phyloP scores from a whole-genome alignment of 2,113 vertebrate genomes.

The Formicarius rufipectus region DNA sequence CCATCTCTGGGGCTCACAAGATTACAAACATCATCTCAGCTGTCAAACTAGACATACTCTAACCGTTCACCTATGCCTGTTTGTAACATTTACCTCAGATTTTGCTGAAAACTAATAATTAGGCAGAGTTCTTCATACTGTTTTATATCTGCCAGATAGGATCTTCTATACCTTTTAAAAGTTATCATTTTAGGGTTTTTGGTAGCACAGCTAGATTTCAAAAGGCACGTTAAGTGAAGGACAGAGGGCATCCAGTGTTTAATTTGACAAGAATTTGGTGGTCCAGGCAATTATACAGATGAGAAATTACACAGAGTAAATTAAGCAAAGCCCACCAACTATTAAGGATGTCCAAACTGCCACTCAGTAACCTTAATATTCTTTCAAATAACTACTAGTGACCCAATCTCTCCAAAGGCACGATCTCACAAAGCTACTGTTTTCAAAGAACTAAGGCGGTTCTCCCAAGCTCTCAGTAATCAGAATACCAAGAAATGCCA shows the following conservation, averaged over 20 bases:
- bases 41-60: neutral
- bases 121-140: neutral
- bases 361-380: neutral
- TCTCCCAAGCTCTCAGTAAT: neutral
- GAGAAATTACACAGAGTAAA: neutral
- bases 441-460: neutral
- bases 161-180: neutral
- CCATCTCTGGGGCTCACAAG: neutral
- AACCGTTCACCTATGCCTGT: rapidly evolving
- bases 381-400: neutral
- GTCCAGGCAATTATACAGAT: neutral
- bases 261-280: neutral
- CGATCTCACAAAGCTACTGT: neutral
- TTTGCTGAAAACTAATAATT: neutral
- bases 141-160: neutral
- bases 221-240: neutral
- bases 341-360: neutral
- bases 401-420: neutral
- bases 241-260: neutral
- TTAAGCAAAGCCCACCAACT: neutral
- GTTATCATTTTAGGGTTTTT: neutral
- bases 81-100: neutral
- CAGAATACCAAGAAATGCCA: neutral
- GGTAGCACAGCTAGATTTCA: neutral
- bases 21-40: neutral